Conservation (phyloP, 2,888 invertebrate species). For the Hybos culiciformis region DNA sequence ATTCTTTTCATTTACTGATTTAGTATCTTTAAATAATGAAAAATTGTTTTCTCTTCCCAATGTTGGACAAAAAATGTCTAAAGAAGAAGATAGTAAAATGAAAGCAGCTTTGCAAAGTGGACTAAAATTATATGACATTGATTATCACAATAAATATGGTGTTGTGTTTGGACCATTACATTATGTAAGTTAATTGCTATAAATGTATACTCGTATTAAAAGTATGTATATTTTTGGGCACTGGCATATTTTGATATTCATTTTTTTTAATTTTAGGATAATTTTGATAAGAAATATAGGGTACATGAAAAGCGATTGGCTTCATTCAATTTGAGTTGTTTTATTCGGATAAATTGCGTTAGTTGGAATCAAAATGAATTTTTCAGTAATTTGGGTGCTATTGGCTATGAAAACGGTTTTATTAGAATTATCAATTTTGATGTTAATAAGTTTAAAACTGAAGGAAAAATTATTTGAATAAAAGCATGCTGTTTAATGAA, state of each 20-base stretch:
- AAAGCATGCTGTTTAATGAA: too few relatives aligned
- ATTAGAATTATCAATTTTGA: constrained; percentile 20
- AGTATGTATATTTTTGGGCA: too few relatives aligned
- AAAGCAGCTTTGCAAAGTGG: constrained; percentile 1
- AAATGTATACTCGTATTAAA: too few relatives aligned
- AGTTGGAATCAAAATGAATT: constrained; percentile 26
- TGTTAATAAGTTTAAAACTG: neutral
- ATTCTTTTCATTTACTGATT: constrained; percentile 14
- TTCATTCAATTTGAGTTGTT: constrained; percentile 15
- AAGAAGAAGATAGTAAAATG: constrained; percentile 8
- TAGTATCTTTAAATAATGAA: constrained; percentile 15
- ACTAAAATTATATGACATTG: constrained; percentile 13
- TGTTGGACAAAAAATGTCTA: too few relatives aligned
- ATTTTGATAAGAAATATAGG: neutral
- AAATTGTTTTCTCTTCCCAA: neutral
- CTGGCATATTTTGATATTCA: too few relatives aligned
- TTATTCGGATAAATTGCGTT: constrained; percentile 24
- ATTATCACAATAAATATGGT: constrained; percentile 25
- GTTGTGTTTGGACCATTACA: constrained; percentile 21
- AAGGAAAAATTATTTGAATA: too few relatives aligned
- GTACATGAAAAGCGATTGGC: constrained; percentile 15
- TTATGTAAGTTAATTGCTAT: constrained; percentile 11
- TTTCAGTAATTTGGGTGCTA: constrained; percentile 21
- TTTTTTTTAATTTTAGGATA: neutral
- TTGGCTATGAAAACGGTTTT: constrained; percentile 31